Base-by-base conservation (phyloP, 2,888 invertebrate species). In the Troides oblongomaculatus region DNA sequence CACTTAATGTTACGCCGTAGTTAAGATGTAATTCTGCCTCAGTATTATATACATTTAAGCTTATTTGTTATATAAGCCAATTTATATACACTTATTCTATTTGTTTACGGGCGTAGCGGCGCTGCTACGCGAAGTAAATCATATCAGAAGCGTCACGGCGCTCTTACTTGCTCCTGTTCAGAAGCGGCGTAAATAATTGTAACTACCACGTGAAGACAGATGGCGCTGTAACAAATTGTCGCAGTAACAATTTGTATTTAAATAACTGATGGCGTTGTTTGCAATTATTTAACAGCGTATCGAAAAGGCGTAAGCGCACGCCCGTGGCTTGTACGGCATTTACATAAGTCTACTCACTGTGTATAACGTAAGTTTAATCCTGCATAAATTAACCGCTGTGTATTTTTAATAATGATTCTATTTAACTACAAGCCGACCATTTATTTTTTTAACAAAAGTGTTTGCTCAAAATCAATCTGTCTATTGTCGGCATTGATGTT, bases 1-100 rank as follows among this genome's bases (percentile, higher is more conserved):
- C 88, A 86, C 87, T 87, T 89, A 91, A 90, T 90, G 87, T 90
- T 90, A 91, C 87, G 89, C 89, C 87, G 92, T 92, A 92, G 91
- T 87, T 92, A 92, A 92, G 91, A 89, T 92, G 92, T 92, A 92
- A 90, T 90, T 92, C 92, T 90, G 92, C 92, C 92, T 92, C 92
- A 92, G 92, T 92, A 92, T 92, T 92, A 92, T 90, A 90, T 91
- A 92, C 90, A 91, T 91, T 87, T 91, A 92, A 92, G 92, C 92
- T 92, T 92, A 92, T 92, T 86, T 89, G 90, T 90, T 92, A 91
- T 82, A 90, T 92, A 92, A 92, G 91, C 91, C 89, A 90, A 90
- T 89, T 90, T 90, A 92, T 92, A 91, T 91, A 92, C 89, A 92
- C 89, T 88, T 87, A 87, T 85, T 86, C 84, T 88, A 87, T 90